Conservation (phyloP, 1,140 invertebrate species). For the Triops cancriformis region DNA sequence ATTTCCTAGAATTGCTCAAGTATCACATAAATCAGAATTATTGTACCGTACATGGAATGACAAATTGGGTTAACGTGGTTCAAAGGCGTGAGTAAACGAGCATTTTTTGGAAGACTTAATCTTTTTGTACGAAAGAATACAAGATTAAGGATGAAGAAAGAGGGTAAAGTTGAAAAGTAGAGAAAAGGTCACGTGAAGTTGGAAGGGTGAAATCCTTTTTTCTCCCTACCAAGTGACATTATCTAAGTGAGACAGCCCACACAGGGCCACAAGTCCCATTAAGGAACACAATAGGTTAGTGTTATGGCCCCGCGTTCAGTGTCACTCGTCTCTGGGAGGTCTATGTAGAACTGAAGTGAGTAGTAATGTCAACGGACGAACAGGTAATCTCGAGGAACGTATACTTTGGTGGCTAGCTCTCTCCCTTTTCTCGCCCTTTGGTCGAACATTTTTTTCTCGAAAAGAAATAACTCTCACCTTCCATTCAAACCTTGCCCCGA, state of each 20-base stretch:
- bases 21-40: too few relatives aligned
- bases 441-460: neutral
- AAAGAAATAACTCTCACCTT: too few relatives aligned
- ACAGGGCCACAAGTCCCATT: neutral
- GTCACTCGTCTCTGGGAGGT: neutral
- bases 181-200: neutral
- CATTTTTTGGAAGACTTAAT: too few relatives aligned
- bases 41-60: too few relatives aligned
- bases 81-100: too few relatives aligned
- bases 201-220: neutral
- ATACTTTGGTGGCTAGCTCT: neutral
- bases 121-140: too few relatives aligned
- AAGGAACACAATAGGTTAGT: slow-evolving; percentile 6
- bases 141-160: neutral
- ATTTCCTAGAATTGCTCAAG: too few relatives aligned
- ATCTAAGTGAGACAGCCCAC: neutral
- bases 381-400: neutral
- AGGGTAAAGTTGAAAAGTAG: neutral
- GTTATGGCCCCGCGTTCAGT: neutral
- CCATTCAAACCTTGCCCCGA: too few relatives aligned
- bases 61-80: too few relatives aligned
- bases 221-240: neutral
- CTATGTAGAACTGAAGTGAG: neutral
- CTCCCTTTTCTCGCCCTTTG: neutral
- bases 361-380: neutral